phyloP scores from a whole-genome alignment of 2,113 vertebrate genomes.

The Tragelaphus scriptus region DNA sequence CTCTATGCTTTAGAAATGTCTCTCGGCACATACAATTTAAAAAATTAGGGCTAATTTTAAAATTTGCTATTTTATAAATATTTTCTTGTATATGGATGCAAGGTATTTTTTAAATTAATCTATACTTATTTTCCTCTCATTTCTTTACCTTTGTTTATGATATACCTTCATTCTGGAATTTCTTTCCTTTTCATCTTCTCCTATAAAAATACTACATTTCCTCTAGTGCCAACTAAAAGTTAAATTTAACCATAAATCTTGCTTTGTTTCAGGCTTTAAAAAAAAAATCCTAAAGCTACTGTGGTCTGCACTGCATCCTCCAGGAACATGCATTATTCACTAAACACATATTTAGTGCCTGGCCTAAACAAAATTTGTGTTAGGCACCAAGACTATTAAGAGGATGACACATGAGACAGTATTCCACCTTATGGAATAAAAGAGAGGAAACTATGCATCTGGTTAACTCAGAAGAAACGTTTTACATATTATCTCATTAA shows the following conservation, averaged over 20 bases:
- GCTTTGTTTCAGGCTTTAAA: neutral
- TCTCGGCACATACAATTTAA: neutral
- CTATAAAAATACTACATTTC: neutral
- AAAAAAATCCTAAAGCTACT: neutral
- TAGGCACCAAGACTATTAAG: neutral
- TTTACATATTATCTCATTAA: neutral
- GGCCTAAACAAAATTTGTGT: neutral
- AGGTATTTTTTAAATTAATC: neutral
- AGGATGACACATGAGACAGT: neutral
- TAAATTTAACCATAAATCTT: neutral
- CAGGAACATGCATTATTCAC: neutral
- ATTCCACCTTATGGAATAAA: neutral
- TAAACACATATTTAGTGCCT: neutral
- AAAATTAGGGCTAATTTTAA: neutral
- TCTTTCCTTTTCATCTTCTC: neutral
- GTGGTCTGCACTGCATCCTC: neutral
- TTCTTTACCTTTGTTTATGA: neutral
- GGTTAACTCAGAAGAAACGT: neutral
- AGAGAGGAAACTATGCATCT: neutral
- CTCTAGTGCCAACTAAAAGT: neutral
- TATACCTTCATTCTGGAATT: neutral
- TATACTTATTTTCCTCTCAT: neutral
- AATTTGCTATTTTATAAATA: neutral
- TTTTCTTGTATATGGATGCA: neutral
- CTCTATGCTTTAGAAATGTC: neutral